These are phyloP conservation scores for Nothoprocta pentlandii DNA, from an alignment of 2,113 vertebrate genomes.

Conservation along the genomic window DNA sequence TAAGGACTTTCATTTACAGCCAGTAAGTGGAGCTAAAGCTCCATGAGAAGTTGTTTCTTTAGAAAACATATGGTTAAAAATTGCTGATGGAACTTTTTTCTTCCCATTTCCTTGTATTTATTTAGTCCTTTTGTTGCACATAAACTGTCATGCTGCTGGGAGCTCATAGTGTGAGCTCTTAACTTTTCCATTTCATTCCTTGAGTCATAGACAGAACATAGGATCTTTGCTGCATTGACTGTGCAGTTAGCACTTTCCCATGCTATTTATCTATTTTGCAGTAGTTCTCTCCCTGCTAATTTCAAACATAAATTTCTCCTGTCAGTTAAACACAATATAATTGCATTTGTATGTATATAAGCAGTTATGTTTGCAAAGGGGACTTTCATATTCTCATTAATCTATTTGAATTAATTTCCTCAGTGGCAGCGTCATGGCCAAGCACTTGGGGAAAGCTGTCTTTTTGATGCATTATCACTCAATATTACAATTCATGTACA, in stretches of 20 bases:
- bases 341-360: background rate
- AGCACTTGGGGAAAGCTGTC: background rate
- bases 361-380: background rate
- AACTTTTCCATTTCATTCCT: slow-evolving; percentile 63
- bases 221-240: slow-evolving; percentile 20
- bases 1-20: slow-evolving; percentile 65
- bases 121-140: slow-evolving; percentile 50
- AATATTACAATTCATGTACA: background rate
- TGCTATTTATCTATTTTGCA: background rate
- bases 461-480: background rate
- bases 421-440: background rate
- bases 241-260: background rate
- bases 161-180: slow-evolving; percentile 60
- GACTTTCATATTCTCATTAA: background rate
- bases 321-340: slow-evolving; percentile 1
- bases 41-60: slow-evolving; percentile 20
- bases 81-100: slow-evolving; percentile 25
- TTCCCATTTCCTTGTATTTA: slow-evolving; percentile 34
- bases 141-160: slow-evolving; percentile 40
- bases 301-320: slow-evolving; percentile 7
- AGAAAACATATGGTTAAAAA: slow-evolving; percentile 26
- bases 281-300: background rate
- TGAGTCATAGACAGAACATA: slow-evolving; percentile 30
- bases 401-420: slow-evolving; percentile 21
- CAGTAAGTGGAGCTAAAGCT: slow-evolving; percentile 83